Base-by-base conservation (phyloP, 1,140 invertebrate genomes). In the Drosophila sechellia region DNA sequence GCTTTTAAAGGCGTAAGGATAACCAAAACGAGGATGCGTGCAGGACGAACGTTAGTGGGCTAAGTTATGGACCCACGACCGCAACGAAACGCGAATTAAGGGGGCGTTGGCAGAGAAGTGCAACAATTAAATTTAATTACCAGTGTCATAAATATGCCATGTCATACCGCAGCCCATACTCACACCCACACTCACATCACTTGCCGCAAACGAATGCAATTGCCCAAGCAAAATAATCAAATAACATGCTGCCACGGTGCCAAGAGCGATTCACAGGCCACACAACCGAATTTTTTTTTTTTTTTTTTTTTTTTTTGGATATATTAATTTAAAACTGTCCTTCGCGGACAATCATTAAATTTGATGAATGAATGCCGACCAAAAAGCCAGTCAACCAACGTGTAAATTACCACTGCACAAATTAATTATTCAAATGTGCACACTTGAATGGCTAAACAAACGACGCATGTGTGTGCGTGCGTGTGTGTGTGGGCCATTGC, bases 101-200 rank as follows among this genome's bases (percentile, higher is more conserved):
- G 49, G 69, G 69, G 40, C 71, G 58, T 63, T 17, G 71, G 49
- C 50, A 54, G 58, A 77, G 81, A 90, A 87, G 84, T 89, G 84
- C 84, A 87, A 87, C 84, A 87, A 87, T 87, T 87, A 87, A 87
- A 87, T 84, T 87, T 87, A 87, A 87, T 87, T 89, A 87, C 84
- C 79, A 84, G 72, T 89, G 84, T 89, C 83, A 87, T 87, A 87
- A 87, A 87, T 87, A 87, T 87, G 84, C 84, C 83, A 89, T 60
- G 60, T 59, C 80, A 76, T 54, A 58, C 57, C 71, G 11, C 10
- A 45, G 31, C 39, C 17, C 17, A 17, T 17, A 1, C 17, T 17
- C 17, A 5, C 3, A 31, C 31, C 31, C 31, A 34, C 61, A 5
- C n/a, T 10, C 31, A 10, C 31, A 31, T 31, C 31, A 10, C 6